Evolutionary conservation across 2,113 vertebrate species (phyloP), one percentile per base, ranked within the genome.

Genomic region (Notarius quadriscutis): DNA sequence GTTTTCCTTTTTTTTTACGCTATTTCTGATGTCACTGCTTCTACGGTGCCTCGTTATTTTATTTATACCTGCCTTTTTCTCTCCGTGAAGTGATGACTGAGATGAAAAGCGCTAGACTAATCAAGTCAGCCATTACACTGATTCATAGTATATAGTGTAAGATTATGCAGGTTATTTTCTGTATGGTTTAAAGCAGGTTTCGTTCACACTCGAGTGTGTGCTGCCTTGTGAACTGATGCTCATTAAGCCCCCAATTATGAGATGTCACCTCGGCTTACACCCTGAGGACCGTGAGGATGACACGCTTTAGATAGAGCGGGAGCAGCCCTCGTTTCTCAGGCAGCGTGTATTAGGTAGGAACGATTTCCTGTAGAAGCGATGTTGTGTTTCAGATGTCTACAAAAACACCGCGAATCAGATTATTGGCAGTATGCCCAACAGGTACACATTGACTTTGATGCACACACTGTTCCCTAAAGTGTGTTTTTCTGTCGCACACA

Each of bases 311-410:
- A 72, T 34, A 58, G 83, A 72, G 51, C 67, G 57, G 83, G 83
- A 72, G 83, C 14, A 25, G 22, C 17, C 51, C 67, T 84, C 9
- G 83, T 72, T 84, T 71, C 41, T 7, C 1, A 85, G 84, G 62
- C 65, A 48, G 62, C 8, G 34, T 57, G 85, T 93, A 90, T 90
- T 85, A 87, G 88, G 86, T 88, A 65, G 34, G 41, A 75, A 77
- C 55, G 71, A 62, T 78, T 77, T 85, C 58, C 57, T 63, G 58
- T 78, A n/a, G 34, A 63, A 85, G 57, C 18, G 15, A 22, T 34
- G 18, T 48, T 62, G 55, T 51, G n/a, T 69, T 87, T 72, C 48
- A n/a, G 41, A 15, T 58, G 14, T 81, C 77, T 69, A 65, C 50
- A 69, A 55, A 69, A 85, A 77, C 83, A 74, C 71, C n/a, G 18